Base-by-base conservation (phyloP, 2,888 invertebrate genomes). In the Dryomyza anilis region DNA sequence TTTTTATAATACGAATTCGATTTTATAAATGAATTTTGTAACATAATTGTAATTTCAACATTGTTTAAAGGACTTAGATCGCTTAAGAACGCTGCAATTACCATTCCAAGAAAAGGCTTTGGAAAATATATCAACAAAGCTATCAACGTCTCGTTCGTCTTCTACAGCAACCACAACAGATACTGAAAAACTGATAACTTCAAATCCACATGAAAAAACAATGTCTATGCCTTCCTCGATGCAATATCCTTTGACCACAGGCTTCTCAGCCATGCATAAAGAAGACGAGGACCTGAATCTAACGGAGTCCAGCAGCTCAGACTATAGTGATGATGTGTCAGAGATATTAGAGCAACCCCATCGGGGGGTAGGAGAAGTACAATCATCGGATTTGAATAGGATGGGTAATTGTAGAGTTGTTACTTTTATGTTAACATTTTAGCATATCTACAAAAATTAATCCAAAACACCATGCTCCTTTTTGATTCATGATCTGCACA, bases 51-150 rank as follows among this genome's bases (percentile, higher is more conserved):
- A n/a, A n/a, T n/a, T n/a, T n/a, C n/a, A n/a, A n/a, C n/a, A n/a
- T n/a, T n/a, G n/a, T 21, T 12, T 7, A 16, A 67, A 76, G 72
- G 83, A 83, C 70, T 76, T 83, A 71, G 83, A 83, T 72, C 74
- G 75, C 2, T 61, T 83, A 67, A 77, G 78, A 70, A 74, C 78
- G 6, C 66, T 77, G 60, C 79, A 82, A 67, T 62, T 76, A 66
- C 79, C 81, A 7, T 70, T 70, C 30, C 73, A 76, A 56, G 77
- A 77, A 25, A 75, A 79, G 60, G 68, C 76, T 59, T 67, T 81
- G 36, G 72, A 78, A 25, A 74, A 80, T 66, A 81, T 81, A 33
- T 79, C 76, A 2, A 60, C 57, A 46, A 70, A 67, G 50, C 64
- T 69, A 50, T 67, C 65, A 27, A 59, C 64, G 50, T 52, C 64